Evolutionary conservation across 2,888 invertebrate genomes (phyloP), one percentile per base, ranked within the genome.

Genomic region (Phortica okadai): DNA sequence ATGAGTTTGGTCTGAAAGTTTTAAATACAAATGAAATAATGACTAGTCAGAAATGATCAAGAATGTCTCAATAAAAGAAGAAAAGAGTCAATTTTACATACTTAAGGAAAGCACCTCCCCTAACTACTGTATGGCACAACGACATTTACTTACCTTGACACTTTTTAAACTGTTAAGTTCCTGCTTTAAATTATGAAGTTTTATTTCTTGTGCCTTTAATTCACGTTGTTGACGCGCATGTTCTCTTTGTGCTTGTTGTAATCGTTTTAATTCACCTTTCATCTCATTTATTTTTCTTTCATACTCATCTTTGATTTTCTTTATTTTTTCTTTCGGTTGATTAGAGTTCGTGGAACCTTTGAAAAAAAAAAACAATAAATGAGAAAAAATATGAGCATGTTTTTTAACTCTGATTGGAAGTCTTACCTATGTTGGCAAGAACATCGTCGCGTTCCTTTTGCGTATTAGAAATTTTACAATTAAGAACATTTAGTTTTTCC

Each of bases 381-480:
- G 41, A 14, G 4, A 14, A 33, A 0, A 66, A 4, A 66, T 42
- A 21, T 33, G 50, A 21, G 0, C 21, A 21, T 21, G 21, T 21
- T 21, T 21, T 21, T 21, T 21, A 21, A 21, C 21, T 1, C 21
- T 21, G 21, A 21, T 21, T 21, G 21, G 21, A 21, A 21, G 21
- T 33, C 82, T 74, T 78, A 88, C 91, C 87, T 84, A 92, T 89
- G 81, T 90, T 91, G 4, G 95, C 94, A 58, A 98, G 92, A 3
- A 98, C 96, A 89, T 96, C 96, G 90, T 99, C 98, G 67, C 97
- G 93, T 91, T 99, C 99, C 70, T 95, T 95, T 90, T 97, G 96
- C 0, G 98, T 98, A 80, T 95, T 96, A 84, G 94, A 94, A 82
- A 99, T 98, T 89, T 96, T 95, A 14, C 94, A 94, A 89, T 97